Conservation (phyloP, 2,797 vertebrate species). For the Toxotes lorentzi region DNA sequence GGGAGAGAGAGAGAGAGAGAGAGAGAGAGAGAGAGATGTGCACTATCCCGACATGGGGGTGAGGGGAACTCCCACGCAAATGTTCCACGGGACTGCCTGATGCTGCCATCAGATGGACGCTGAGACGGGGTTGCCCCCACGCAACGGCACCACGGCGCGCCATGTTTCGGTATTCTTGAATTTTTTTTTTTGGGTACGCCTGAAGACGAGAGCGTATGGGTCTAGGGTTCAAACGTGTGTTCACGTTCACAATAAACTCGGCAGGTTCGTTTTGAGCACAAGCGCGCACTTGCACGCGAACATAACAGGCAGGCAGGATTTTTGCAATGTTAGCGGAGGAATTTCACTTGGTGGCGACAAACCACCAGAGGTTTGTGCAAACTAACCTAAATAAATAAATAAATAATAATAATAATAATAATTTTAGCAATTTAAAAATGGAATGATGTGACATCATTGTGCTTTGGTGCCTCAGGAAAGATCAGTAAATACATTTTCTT, state of each 20-base stretch:
- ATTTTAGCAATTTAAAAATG: not conserved
- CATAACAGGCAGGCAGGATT: not conserved
- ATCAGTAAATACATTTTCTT: not conserved
- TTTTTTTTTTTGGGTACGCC: constrained; percentile 21
- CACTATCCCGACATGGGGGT: constrained; percentile 83
- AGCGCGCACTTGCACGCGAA: constrained; percentile 12
- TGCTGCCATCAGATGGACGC: constrained; percentile 88
- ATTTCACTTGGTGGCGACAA: constrained; percentile 67
- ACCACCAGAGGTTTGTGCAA: constrained; percentile 15
- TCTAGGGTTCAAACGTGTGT: not conserved
- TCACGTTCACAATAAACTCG: not conserved
- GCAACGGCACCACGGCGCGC: constrained; percentile 57
- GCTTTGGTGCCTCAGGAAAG: not conserved
- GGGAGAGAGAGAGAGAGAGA: constrained; percentile 50
- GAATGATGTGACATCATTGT: not conserved
- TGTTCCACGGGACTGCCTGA: constrained; percentile 86
- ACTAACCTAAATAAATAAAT: not conserved
- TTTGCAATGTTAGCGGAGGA: constrained; percentile 3
- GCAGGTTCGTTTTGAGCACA: not conserved
- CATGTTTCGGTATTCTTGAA: constrained; percentile 57
- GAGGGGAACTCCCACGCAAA: constrained; percentile 90
- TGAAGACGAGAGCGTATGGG: constrained; percentile 2
- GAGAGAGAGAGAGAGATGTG: constrained; percentile 57
- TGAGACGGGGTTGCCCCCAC: constrained; percentile 83
- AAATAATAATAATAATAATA: too few species aligned